These are phyloP conservation scores for Acanthurus tractus DNA, from an alignment of 2,797 vertebrate genomes.

Conservation along the genomic window DNA sequence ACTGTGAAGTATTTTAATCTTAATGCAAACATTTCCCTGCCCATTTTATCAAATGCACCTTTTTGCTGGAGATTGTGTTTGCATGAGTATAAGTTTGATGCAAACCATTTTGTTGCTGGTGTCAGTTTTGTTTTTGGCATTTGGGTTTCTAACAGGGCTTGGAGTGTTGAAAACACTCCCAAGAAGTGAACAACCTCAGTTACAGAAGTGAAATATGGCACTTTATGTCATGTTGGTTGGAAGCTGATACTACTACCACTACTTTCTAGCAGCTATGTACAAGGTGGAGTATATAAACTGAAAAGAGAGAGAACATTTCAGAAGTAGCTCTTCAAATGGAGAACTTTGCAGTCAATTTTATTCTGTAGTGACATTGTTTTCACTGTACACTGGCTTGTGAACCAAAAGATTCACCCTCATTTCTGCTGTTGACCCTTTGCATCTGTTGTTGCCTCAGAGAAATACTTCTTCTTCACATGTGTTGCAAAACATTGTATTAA, in stretches of 20 bases:
- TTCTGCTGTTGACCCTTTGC: not conserved
- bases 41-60: conserved; percentile 33
- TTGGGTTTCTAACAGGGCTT: not conserved
- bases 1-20: conserved; percentile 22
- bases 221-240: not conserved
- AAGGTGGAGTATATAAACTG: not conserved
- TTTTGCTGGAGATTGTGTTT: conserved; percentile 6
- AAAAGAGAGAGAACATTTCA: not conserved
- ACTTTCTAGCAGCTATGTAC: not conserved
- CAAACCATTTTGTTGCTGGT: conserved; percentile 8
- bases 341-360: not conserved
- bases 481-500: not conserved
- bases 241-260: not conserved
- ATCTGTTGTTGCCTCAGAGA: not conserved
- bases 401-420: not conserved
- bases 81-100: conserved; percentile 21
- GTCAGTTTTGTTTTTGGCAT: not conserved
- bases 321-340: not conserved
- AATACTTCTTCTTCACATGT: conserved; percentile 1
- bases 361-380: not conserved
- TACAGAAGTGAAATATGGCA: not conserved
- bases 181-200: not conserved
- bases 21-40: conserved; percentile 17
- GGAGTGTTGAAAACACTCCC: not conserved
- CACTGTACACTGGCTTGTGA: not conserved